Conservation (phyloP, 2,113 vertebrate species). For the Dicrurus megarhynchus region DNA sequence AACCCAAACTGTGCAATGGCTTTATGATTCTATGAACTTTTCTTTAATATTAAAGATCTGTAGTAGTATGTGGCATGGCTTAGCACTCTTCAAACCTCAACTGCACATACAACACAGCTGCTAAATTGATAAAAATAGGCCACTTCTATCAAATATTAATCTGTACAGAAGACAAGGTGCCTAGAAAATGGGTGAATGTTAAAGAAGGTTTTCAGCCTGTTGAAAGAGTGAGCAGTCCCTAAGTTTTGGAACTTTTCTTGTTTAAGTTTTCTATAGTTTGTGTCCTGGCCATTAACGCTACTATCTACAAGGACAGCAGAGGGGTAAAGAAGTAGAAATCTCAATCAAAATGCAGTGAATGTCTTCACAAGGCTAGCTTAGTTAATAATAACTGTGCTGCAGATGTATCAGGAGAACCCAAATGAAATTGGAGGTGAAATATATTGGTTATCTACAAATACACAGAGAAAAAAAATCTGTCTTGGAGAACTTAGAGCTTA, state of each 20-base stretch:
- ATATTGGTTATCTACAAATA: not conserved
- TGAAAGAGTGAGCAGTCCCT: not conserved
- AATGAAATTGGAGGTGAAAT: not conserved
- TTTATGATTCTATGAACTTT: not conserved
- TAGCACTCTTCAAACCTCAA: not conserved
- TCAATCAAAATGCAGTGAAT: not conserved
- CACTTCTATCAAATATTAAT: not conserved
- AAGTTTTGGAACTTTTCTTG: not conserved
- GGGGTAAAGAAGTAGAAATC: not conserved
- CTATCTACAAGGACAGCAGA: not conserved
- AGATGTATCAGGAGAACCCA: not conserved
- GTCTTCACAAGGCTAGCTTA: not conserved
- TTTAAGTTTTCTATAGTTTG: not conserved
- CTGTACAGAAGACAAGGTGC: not conserved
- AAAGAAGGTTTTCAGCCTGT: not conserved
- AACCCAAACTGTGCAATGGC: not conserved
- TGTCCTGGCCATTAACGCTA: not conserved
- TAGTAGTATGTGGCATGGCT: not conserved
- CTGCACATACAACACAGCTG: not conserved
- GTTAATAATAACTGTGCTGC: not conserved
- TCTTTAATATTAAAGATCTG: not conserved
- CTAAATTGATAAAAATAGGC: not conserved
- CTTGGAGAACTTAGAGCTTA: not conserved
- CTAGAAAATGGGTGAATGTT: not conserved
- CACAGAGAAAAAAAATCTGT: not conserved